phyloP scores from a whole-genome alignment of 2,113 vertebrate species.

The Hippopotamus amphibius region DNA sequence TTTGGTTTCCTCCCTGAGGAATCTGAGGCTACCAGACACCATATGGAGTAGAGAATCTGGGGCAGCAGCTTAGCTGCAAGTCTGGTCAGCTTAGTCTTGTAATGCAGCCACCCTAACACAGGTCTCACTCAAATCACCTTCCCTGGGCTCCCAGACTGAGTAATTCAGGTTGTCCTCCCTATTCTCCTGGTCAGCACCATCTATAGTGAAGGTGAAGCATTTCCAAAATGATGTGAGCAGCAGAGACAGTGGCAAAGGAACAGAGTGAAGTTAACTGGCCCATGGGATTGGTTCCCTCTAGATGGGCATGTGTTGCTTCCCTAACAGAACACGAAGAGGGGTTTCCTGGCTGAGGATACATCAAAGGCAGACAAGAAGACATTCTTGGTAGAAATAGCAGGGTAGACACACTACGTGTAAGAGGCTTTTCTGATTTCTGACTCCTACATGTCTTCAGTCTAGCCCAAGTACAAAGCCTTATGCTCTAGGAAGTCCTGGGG shows the following conservation, averaged over 20 bases:
- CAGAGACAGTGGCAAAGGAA: not conserved
- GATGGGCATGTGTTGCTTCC: not conserved
- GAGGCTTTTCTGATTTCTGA: conserved; percentile 27
- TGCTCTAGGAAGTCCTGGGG: not conserved
- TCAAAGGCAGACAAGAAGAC: not conserved
- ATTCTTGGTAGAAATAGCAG: not conserved
- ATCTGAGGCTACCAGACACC: not conserved
- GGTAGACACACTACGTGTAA: not conserved
- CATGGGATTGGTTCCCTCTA: not conserved
- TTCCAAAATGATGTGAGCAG: not conserved
- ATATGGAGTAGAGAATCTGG: not conserved
- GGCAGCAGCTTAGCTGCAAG: not conserved
- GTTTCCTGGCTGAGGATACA: not conserved
- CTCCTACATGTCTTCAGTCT: not conserved
- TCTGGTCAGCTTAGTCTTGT: not conserved
- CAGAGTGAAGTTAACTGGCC: not conserved
- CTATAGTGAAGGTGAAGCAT: not conserved
- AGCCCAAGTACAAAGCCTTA: not conserved
- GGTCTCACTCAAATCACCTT: not conserved
- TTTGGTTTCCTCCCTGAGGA: not conserved
- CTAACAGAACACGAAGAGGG: not conserved
- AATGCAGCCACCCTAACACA: not conserved
- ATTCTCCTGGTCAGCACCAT: not conserved
- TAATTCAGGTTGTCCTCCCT: not conserved
- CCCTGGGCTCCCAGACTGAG: not conserved